Conservation (phyloP, 2,113 vertebrate genomes). For the Xiphophorus maculatus region DNA sequence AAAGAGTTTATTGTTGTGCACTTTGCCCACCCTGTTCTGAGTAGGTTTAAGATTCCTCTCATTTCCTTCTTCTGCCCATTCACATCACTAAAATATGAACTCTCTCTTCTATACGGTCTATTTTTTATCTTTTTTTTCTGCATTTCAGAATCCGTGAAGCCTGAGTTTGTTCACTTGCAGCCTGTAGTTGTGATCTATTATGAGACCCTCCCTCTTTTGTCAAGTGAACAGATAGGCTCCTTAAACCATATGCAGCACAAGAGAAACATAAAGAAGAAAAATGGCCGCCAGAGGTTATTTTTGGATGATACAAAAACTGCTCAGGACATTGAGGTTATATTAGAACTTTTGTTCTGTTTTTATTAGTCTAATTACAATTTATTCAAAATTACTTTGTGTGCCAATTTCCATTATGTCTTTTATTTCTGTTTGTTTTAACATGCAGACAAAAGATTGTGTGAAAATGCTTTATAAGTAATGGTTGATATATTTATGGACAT, state of each 20-base stretch:
- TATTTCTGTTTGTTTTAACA: no score
- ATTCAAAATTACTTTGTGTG: no score
- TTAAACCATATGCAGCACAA: constrained; percentile 31
- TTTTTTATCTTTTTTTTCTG: background rate
- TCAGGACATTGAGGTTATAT: constrained; percentile 29
- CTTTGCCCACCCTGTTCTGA: background rate
- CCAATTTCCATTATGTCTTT: no score
- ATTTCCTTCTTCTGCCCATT: background rate
- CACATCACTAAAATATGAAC: background rate
- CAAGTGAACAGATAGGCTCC: constrained; percentile 34
- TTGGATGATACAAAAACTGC: constrained; percentile 33
- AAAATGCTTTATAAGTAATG: no score
- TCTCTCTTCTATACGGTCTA: background rate
- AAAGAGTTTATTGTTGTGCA: background rate
- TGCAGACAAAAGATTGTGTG: no score
- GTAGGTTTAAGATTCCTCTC: background rate
- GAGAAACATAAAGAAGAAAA: constrained; percentile 39
- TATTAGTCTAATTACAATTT: no score
- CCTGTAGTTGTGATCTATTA: constrained; percentile 45
- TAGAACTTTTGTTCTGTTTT: no score
- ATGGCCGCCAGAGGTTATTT: constrained; percentile 49
- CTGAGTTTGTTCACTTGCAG: background rate
- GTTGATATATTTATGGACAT: no score
- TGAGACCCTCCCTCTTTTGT: constrained; percentile 53
- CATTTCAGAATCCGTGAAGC: background rate